Conservation (phyloP, 2,888 invertebrate genomes). For the Parnassius orleans region DNA sequence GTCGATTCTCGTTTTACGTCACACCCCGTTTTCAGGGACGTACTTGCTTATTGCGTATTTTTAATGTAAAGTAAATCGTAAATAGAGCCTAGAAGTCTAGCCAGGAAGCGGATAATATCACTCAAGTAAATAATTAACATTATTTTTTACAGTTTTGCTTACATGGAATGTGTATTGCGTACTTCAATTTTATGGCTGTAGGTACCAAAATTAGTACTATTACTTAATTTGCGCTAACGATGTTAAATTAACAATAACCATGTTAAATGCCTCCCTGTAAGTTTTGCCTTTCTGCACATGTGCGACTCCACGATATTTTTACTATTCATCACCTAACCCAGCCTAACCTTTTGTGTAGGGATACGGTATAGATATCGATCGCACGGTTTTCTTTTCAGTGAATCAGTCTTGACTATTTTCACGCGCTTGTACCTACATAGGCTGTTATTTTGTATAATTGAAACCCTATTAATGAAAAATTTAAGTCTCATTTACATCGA, state of each 20-base stretch:
- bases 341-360: slow-evolving; percentile 47
- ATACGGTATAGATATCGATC: slow-evolving; percentile 65
- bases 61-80: slow-evolving; percentile 50
- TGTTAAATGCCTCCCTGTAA: slow-evolving; percentile 37
- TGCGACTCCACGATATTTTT: slow-evolving; percentile 38
- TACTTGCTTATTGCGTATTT: slow-evolving; percentile 60
- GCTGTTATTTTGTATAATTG: background rate
- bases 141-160: slow-evolving; percentile 22
- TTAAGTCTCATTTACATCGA: background rate
- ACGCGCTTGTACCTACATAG: slow-evolving; percentile 23
- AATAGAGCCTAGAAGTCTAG: slow-evolving; percentile 44
- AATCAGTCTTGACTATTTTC: slow-evolving; percentile 47
- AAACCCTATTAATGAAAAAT: background rate
- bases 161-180: slow-evolving; percentile 9
- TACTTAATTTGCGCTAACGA: background rate
- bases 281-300: slow-evolving; percentile 58
- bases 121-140: slow-evolving; percentile 23
- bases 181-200: background rate
- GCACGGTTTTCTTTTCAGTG: slow-evolving; percentile 56
- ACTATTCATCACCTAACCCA: slow-evolving; percentile 46
- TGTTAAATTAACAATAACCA: background rate
- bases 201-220: too few species aligned
- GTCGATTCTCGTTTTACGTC: slow-evolving; percentile 66
- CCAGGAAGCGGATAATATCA: slow-evolving; percentile 39
- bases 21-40: slow-evolving; percentile 75